Conservation (phyloP, 2,797 vertebrate species). For the Hoplostethus atlanticus region DNA sequence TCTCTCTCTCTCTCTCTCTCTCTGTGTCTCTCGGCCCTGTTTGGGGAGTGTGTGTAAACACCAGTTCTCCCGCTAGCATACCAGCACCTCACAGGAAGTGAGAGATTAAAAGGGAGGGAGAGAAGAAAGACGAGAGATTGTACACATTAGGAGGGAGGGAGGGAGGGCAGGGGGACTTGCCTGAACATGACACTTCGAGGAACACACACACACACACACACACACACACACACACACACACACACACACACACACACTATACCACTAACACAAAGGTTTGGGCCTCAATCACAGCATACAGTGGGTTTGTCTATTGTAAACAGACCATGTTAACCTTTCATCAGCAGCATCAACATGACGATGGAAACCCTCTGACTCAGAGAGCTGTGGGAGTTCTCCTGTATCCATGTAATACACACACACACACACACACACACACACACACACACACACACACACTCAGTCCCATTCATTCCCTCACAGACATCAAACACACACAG, state of each 20-base stretch:
- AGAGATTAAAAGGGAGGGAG: constrained; percentile 49
- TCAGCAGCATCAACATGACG: neutral
- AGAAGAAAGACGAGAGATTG: constrained; percentile 42
- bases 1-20: constrained; percentile 9
- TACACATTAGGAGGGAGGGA: constrained; percentile 34
- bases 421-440: neutral
- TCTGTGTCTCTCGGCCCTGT: constrained; percentile 29
- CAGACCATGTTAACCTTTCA: neutral
- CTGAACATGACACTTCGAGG: constrained; percentile 60
- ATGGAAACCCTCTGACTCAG: constrained; percentile 27
- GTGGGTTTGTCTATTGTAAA: neutral
- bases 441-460: neutral
- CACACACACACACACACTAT: neutral
- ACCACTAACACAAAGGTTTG: neutral
- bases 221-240: constrained; percentile 14
- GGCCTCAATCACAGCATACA: too few relatives aligned
- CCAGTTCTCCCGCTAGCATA: constrained; percentile 48
- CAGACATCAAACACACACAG: constrained; percentile 48
- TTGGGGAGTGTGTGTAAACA: constrained; percentile 62
- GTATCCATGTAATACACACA: neutral
- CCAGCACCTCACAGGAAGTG: constrained; percentile 59
- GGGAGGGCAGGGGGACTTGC: constrained; percentile 57
- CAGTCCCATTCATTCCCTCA: constrained; percentile 30
- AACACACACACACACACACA: constrained; percentile 11
- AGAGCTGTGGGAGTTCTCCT: neutral